Evolutionary conservation across 2,113 vertebrate species (phyloP).

Genomic region (Tragulus kanchil): DNA sequence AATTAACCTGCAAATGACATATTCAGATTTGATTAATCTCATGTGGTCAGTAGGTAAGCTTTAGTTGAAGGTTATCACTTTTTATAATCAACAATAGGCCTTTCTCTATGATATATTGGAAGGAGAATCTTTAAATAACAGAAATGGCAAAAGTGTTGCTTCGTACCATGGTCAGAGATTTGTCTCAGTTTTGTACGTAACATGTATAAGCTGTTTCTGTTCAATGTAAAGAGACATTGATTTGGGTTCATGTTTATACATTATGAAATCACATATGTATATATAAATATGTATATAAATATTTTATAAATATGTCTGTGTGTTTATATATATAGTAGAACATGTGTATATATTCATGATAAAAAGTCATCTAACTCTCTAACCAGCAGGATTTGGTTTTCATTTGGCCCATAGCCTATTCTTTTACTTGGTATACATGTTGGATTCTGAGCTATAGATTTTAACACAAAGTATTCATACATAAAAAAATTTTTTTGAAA

Average conservation of each 20-base stretch:
- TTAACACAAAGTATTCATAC: too few species aligned
- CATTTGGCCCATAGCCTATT: constrained; percentile 43
- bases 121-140: constrained; percentile 55
- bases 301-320: not conserved
- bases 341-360: constrained; percentile 21
- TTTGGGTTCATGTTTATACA: constrained; percentile 34
- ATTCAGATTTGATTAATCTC: constrained; percentile 78
- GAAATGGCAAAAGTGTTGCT: constrained; percentile 31
- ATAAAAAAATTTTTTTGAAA: too few species aligned
- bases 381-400: constrained; percentile 48
- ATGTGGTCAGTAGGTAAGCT: constrained; percentile 74
- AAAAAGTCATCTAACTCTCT: constrained; percentile 58
- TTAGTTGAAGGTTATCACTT: constrained; percentile 34
- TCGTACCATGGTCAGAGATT: not conserved
- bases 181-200: constrained; percentile 41
- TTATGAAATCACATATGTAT: not conserved
- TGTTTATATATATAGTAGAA: not conserved
- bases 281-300: not conserved
- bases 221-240: constrained; percentile 4
- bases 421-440: constrained; percentile 81
- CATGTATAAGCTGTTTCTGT: constrained; percentile 18
- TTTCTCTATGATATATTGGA: constrained; percentile 1
- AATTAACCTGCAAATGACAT: constrained; percentile 75
- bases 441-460: constrained; percentile 79
- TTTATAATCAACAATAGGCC: constrained; percentile 35